Evolutionary conservation across 2,888 invertebrate genomes (phyloP), one percentile per base, ranked within the genome.

Genomic region (Erebia palarica): DNA sequence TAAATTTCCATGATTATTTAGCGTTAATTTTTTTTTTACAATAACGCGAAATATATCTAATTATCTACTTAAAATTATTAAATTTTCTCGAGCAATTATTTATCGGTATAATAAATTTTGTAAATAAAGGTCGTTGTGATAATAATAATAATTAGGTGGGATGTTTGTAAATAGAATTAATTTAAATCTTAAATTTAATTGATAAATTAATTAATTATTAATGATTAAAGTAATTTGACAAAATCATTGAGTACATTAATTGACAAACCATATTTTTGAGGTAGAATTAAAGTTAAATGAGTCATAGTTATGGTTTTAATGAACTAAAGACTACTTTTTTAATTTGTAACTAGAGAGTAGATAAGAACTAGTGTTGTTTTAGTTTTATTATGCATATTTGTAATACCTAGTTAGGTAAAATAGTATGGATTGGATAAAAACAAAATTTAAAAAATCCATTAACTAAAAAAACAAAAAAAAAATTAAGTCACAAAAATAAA

Each of bases 231-330:
- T 21, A 78, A 78, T 78, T 78, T 76, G 75, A 76, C 75, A 73
- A 74, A 7, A 68, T 21, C 55, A 68, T 65, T 63, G 42, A 60
- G 8, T 60, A 60, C n/a, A 60, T 36, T 72, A 72, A 72, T 72
- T 72, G 74, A 73, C 59, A 68, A 77, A 77, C 65, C 65, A 73
- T 67, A 74, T 53, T 73, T 80, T 18, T 73, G 81, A 82, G 81
- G 81, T 81, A 80, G 79, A 78, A 78, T 70, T 44, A 73, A 63
- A 18, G 18, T 44, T 47, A 61, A 61, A 61, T 61, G 10, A 61
- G 10, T 13, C 44, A 44, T 47, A 16, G 0, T 11, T 18, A 44
- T 1, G 8, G 18, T 13, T 5, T 18, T 27, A 58, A 58, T 44
- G 14, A 63, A 49, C 18, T 63, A 63, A 63, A 49, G 63, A 63